Base-by-base conservation (phyloP, 2,113 vertebrate genomes). In the Solea senegalensis region DNA sequence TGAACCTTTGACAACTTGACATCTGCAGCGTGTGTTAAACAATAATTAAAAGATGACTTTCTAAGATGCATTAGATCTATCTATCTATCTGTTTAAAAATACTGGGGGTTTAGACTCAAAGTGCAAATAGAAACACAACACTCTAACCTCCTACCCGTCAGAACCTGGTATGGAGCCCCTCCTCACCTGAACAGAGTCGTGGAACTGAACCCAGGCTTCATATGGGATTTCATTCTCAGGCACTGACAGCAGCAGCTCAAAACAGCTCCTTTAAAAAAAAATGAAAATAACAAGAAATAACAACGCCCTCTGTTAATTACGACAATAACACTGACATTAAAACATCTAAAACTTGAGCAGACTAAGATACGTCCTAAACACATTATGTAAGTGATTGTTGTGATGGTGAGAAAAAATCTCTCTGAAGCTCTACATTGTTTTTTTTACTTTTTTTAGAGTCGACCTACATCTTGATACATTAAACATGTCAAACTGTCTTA, bases 171-270 rank as follows among this genome's bases (percentile, higher is more conserved):
- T 52, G 11, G 10, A 43, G 83, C 87, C 75, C 21, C 21, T 21
- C 21, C 93, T 56, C 86, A 97, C 98, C 96, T 96, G 94, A 72
- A 99, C 94, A 72, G 96, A 96, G 56, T 97, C 94, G 89, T 96
- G 95, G 72, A 98, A 96, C 76, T 95, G 96, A 85, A 96, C 88
- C 95, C 97, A 97, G 61, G 95, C 93, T 79, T 98, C 96, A 87
- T 91, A 92, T 0, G 96, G 94, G 78, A 98, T 94, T 78, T 98
- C 96, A 91, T 93, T 96, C 91, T 97, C 96, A 93, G 96, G 94
- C 88, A 99, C 94, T 69, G 96, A 98, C 86, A 99, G 94, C 74
- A 99, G 86, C 82, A 98, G 92, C 86, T 99, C 98, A 93, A 99
- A 98, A 92, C 98, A 99, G 90, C 98, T 99, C 95, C 98, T 99